Percentiles rank a stretch among this genome's conserved stretches.
Evolutionary conservation across 2,113 vertebrate genomes (phyloP).

Genomic region (Stictonetta naevosa): DNA sequence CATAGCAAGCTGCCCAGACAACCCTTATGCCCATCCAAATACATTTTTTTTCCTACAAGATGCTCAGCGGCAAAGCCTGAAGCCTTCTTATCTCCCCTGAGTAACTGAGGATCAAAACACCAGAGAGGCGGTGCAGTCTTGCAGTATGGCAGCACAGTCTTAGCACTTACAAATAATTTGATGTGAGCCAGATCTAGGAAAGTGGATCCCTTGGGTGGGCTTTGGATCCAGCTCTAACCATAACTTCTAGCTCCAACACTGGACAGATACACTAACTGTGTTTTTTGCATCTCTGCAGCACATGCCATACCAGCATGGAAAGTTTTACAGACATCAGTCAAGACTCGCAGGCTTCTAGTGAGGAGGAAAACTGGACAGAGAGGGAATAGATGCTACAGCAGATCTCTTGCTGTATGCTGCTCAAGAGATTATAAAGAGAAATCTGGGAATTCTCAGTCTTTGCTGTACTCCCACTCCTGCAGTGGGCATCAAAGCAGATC

Average conservation of each 20-base stretch:
- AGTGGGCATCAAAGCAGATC: not conserved
- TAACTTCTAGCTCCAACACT: not conserved
- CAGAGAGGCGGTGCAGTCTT: not conserved
- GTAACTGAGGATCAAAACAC: not conserved
- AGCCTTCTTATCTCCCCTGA: not conserved
- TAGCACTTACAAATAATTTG: not conserved
- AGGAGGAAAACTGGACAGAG: not conserved
- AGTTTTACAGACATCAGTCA: not conserved
- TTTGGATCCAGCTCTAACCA: not conserved
- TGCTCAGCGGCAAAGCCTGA: not conserved
- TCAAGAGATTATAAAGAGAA: not conserved
- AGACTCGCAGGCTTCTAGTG: not conserved
- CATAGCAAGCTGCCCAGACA: not conserved
- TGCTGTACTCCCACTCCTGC: not conserved
- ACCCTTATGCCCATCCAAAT: fast-evolving
- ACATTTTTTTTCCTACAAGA: fast-evolving
- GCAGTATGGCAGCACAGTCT: fast-evolving
- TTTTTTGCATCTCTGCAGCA: not conserved
- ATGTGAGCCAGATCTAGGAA: not conserved
- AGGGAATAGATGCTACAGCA: not conserved
- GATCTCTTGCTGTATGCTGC: not conserved
- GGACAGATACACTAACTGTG: not conserved
- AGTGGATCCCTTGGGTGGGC: not conserved
- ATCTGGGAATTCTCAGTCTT: not conserved
- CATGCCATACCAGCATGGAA: fast-evolving